Evolutionary conservation across 2,113 vertebrate genomes (phyloP).

Genomic region (Tichodroma muraria): DNA sequence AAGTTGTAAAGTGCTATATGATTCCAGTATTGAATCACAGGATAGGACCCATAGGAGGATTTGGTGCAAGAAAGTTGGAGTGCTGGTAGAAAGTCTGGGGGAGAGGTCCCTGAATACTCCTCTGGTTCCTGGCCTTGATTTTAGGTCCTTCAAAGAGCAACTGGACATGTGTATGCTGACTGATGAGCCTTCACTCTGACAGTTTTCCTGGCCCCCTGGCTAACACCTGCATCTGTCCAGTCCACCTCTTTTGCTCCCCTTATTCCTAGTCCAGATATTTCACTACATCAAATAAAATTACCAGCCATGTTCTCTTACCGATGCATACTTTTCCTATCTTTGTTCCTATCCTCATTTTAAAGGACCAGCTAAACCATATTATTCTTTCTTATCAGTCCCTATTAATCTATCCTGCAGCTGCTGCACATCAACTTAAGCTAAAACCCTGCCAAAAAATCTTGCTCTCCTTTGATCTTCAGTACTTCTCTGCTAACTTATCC

Average conservation of each 20-base stretch:
- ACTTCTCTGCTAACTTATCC: background rate
- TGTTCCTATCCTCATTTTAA: background rate
- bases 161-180: background rate
- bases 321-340: background rate
- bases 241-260: background rate
- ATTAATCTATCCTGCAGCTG: background rate
- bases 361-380: background rate
- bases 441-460: slow-evolving; percentile 8
- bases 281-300: background rate
- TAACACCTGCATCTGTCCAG: background rate
- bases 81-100: background rate
- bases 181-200: background rate
- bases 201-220: background rate
- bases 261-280: background rate
- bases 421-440: background rate
- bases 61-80: background rate
- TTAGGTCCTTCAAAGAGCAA: background rate
- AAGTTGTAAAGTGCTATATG: background rate
- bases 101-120: background rate
- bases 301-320: background rate
- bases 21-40: background rate
- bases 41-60: background rate
- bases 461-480: background rate
- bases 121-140: background rate
- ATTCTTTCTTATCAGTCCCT: background rate